Evolutionary conservation across 2,888 invertebrate species (phyloP), one percentile per base, ranked within the genome.

Genomic region (Epinotia brunnichana): DNA sequence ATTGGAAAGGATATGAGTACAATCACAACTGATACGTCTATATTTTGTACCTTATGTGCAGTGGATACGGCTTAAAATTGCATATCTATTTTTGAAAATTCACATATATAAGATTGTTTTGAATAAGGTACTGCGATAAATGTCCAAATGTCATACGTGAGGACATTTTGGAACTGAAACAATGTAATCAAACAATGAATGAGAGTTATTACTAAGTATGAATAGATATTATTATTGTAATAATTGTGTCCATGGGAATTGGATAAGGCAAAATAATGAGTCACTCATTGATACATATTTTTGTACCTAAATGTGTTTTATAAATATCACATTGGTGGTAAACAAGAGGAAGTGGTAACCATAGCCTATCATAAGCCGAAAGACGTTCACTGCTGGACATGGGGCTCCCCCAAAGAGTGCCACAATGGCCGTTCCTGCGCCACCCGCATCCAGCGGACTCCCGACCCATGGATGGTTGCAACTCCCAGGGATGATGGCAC

Each of bases 221-320:
- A 63, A 51, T 63, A 51, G 17, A 17, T 62, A 62, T 48, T 48
- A 51, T 19, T 19, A 19, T 53, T 13, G 7, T 15, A 63, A 35
- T 17, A 9, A 61, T 2, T 48, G 17, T 35, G 13, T 63, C 48
- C 19, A 53, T 63, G 63, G 63, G 63, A 63, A 63, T 17, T 17
- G 5, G 19, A 4, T 21, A 1, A n/a, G n/a, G 17, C 29, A 35
- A 63, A 51, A 44, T n/a, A 44, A 15, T 48, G 29, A 51, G 5
- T 51, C 29, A 51, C 17, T 63, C 48, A 11, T 24, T 48, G 2
- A 35, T 0, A 35, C 35, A 9, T 35, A 35, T 35, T 1, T 35
- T 7, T n/a, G n/a, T n/a, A n/a, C n/a, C n/a, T 35, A 35, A 35
- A 9, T 9, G 7, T 7, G 7, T 35, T 35, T 35, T 35, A 35